Conservation (phyloP, 2,888 invertebrate genomes). For the Acleris sparsana region DNA sequence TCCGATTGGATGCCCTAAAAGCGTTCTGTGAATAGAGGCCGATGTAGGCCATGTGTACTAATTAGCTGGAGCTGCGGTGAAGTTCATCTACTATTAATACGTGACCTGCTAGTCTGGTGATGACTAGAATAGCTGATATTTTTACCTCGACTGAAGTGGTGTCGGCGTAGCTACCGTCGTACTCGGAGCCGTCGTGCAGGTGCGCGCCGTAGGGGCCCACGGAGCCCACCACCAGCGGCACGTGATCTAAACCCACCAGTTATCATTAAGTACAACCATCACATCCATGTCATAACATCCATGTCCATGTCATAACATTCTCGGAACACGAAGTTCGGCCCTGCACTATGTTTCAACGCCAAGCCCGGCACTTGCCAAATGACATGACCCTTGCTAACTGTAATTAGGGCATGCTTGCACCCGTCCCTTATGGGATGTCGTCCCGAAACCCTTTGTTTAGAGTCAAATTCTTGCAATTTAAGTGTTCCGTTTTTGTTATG, state of each 20-base stretch:
- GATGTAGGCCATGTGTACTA: conserved; percentile 45
- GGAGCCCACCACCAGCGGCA: conserved; percentile 91
- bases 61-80: conserved; percentile 36
- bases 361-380: conserved; percentile 50
- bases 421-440: conserved; percentile 66
- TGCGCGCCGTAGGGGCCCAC: conserved; percentile 97
- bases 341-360: conserved; percentile 47
- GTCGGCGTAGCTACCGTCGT: conserved; percentile 92
- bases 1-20: conserved; percentile 47
- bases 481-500: conserved; percentile 40
- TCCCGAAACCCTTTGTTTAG: conserved; percentile 67
- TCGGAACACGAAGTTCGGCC: conserved; percentile 29
- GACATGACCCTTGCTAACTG: conserved; percentile 66
- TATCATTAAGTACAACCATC: conserved; percentile 17
- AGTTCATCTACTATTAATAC: conserved; percentile 41
- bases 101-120: conserved; percentile 21
- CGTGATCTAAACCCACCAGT: conserved; percentile 55
- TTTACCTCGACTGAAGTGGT: conserved; percentile 84
- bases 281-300: conserved; percentile 21
- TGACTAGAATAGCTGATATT: conserved; percentile 9
- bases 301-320: conserved; percentile 20
- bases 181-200: conserved; percentile 96
- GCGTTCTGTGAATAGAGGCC: conserved; percentile 51
- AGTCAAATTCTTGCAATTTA: conserved; percentile 69
- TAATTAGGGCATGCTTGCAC: conserved; percentile 80